Evolutionary conservation across 2,888 invertebrate genomes (phyloP), one percentile per base, ranked within the genome.

Genomic region (Diaphora mendica): DNA sequence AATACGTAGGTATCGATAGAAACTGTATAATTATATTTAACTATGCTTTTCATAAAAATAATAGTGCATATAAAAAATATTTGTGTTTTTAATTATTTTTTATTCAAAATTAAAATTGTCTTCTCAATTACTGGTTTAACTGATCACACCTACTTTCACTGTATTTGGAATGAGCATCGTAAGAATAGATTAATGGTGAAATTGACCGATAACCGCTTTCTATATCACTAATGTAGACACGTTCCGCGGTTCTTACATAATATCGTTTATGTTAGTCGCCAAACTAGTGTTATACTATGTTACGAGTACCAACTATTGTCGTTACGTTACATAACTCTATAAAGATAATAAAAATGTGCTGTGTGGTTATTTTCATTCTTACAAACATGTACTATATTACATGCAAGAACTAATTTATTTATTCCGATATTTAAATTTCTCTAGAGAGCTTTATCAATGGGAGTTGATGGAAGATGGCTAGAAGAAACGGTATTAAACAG

Each of bases 161-260:
- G 20, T 42, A 55, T 59, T 35, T 39, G 13, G 23, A 62, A 20
- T 44, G 59, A 65, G 72, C 69, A 71, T 72, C 69, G 65, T 66
- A 69, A 69, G 69, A 65, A 59, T 26, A 4, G 39, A 64, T 67
- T 59, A 44, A 26, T 55, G 59, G 55, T 68, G 74, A 72, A 75
- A 75, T 59, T 64, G 20, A 39, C 62, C 72, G 65, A 68, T 68
- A 65, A 71, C 3, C 35, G 15, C 75, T 75, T 75, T 75, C 75
- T 69, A 75, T 72, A 65, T 64, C 48, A 67, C 62, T 39, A 48
- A 26, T 23, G 51, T 26, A 30, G 51, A 59, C 70, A 68, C 68
- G 71, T 70, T 48, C n/a, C 15, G 48, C 39, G 30, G 17, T 59
- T 62, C 11, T 74, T 71, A 64, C 55, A 42, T 74, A 70, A 74